Evolutionary conservation across 2,113 vertebrate genomes (phyloP), one percentile per base, ranked within the genome.

Genomic region (Myocastor coypus): DNA sequence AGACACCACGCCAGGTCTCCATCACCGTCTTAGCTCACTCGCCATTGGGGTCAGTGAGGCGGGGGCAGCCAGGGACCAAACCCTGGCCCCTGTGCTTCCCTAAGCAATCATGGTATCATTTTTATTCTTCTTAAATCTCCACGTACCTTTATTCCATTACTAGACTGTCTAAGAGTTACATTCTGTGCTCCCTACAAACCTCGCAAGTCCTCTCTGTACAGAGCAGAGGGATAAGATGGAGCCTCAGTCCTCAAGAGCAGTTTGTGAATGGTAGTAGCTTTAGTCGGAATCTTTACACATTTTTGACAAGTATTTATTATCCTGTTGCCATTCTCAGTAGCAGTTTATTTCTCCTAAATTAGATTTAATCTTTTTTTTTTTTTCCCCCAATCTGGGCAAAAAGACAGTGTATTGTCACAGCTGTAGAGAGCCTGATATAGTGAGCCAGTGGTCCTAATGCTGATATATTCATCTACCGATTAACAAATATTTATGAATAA

Each of bases 381-480:
- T n/a, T n/a, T n/a, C n/a, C n/a, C n/a, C n/a, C 4, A 50, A 9
- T 42, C 64, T 94, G 40, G 2, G 68, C 0, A 30, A 77, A 32
- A 83, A 66, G 34, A 30, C 85, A 86, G 34, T 66, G 2, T 89
- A 93, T 68, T 80, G 40, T 61, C 83, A 95, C 89, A 2, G 59
- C 64, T 32, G 40, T 77, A 83, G n/a, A 73, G 78, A 91, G 52
- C 52, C n/a, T 34, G 37, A 61, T 92, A 86, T 81, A 71, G 11
- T 55, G 89, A 55, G 42, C 16, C 78, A 71, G 37, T 82, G 59
- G 12, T 50, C 7, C 73, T 95, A 91, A 89, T 80, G 40, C 69
- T 91, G 57, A 86, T 93, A 92, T 30, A 80, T 61, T 93, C 4
- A 52, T 42, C 22, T 73, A 87, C 87, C 73, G 32, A 86, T 94